Percentiles rank a stretch among this genome's conserved stretches.
phyloP scores from a whole-genome alignment of 2,797 vertebrate species.

The Protonibea diacanthus region DNA sequence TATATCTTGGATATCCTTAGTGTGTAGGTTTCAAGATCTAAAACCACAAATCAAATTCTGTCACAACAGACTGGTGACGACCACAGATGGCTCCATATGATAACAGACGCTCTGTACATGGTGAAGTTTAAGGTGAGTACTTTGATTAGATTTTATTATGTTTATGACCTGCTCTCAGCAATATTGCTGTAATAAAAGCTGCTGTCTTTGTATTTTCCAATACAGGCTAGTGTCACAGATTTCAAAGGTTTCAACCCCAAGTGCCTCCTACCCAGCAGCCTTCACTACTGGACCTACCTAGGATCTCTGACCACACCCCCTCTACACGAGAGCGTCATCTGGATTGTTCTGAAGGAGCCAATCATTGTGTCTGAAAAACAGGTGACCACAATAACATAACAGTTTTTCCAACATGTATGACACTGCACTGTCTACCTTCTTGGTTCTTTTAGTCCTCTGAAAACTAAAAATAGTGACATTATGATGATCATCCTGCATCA shows the following conservation, averaged over 20 bases:
- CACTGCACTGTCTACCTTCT: background rate
- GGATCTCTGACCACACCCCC: conserved; percentile 97
- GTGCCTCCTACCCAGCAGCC: conserved; percentile 91
- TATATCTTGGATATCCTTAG: no score
- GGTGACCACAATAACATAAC: conserved; percentile 74
- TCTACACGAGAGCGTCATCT: conserved; percentile 93
- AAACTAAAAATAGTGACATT: background rate
- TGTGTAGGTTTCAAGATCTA: no score
- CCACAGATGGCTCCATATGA: conserved; percentile 89
- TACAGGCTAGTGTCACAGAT: conserved; percentile 89
- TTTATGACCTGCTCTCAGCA: background rate
- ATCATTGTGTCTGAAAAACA: conserved; percentile 94
- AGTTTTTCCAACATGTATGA: background rate
- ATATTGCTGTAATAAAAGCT: background rate
- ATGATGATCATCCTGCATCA: background rate
- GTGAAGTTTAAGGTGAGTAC: conserved; percentile 93
- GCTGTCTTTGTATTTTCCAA: conserved; percentile 17
- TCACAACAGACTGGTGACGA: conserved; percentile 89
- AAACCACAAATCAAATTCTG: conserved; percentile 21
- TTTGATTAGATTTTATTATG: conserved; percentile 1
- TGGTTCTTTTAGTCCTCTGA: background rate
- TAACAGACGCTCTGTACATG: conserved; percentile 96
- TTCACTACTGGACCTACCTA: conserved; percentile 95
- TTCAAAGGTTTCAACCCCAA: conserved; percentile 95
- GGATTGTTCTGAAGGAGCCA: conserved; percentile 94